These are phyloP conservation scores for Lasius fuliginosus DNA, from an alignment of 2,888 invertebrate species.

Conservation along the genomic window DNA sequence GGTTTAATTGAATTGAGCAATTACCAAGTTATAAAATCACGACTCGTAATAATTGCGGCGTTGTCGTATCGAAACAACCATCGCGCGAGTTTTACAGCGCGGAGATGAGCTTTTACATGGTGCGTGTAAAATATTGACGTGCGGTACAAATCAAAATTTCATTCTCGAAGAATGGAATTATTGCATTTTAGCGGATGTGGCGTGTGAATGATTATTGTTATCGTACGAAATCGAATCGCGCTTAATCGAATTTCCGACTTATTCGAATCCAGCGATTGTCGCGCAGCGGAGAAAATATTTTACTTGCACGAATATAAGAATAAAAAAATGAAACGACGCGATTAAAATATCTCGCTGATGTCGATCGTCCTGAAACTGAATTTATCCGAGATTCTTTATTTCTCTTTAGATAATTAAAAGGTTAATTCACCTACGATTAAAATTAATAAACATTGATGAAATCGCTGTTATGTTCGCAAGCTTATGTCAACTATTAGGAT, in stretches of 20 bases:
- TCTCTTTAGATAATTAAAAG: neutral
- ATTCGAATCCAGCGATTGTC: neutral
- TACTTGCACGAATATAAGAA: neutral
- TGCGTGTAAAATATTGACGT: slow-evolving; percentile 48
- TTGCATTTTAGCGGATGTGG: slow-evolving; percentile 2
- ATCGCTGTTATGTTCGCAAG: neutral
- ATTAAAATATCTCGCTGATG: neutral
- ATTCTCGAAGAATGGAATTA: slow-evolving; percentile 47
- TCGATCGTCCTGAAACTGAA: neutral
- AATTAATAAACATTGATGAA: slow-evolving; percentile 2
- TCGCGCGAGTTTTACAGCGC: slow-evolving; percentile 15
- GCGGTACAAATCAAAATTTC: slow-evolving; percentile 42
- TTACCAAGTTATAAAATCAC: slow-evolving; percentile 53
- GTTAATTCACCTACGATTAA: neutral
- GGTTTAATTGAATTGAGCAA: slow-evolving; percentile 56
- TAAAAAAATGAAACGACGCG: neutral
- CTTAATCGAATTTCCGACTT: slow-evolving; percentile 38
- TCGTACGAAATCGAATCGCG: slow-evolving; percentile 24
- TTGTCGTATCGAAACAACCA: slow-evolving; percentile 33
- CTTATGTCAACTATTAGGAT: slow-evolving; percentile 4
- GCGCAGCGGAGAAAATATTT: neutral
- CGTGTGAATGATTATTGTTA: slow-evolving; percentile 44
- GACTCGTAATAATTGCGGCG: slow-evolving; percentile 45
- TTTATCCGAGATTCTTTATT: slow-evolving; percentile 5
- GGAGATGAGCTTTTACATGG: neutral